Conservation (phyloP, 2,797 vertebrate genomes). For the Hydrophis major region DNA sequence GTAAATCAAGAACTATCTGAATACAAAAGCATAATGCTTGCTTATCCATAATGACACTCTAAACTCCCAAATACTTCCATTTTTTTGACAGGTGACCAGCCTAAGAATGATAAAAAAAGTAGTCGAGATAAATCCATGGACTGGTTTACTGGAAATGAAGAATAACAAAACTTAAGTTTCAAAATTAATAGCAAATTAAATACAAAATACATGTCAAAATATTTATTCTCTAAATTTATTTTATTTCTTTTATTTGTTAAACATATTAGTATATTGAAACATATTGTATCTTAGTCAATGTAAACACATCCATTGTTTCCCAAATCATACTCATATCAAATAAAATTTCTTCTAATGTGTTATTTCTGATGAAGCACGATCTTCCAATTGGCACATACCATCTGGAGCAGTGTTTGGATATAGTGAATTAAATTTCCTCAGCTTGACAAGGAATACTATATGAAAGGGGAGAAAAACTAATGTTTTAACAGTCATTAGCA, state of each 20-base stretch:
- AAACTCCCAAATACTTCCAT: slow-evolving; percentile 7
- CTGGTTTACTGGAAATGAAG: slow-evolving; percentile 83
- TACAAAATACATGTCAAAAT: slow-evolving; percentile 30
- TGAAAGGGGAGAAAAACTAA: slow-evolving; percentile 46
- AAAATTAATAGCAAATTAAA: slow-evolving; percentile 38
- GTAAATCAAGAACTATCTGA: neutral
- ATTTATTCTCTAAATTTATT: slow-evolving; percentile 3
- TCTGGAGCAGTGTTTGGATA: slow-evolving; percentile 47
- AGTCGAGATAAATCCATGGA: slow-evolving; percentile 80
- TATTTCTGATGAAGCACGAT: slow-evolving; percentile 41
- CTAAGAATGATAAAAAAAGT: slow-evolving; percentile 51
- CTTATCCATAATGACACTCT: neutral
- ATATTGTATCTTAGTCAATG: slow-evolving; percentile 20
- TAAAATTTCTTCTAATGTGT: slow-evolving; percentile 42
- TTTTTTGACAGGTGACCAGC: slow-evolving; percentile 58
- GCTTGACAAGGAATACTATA: slow-evolving; percentile 90
- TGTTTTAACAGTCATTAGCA: slow-evolving; percentile 16
- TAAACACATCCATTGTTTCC: slow-evolving; percentile 41
- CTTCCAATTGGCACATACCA: slow-evolving; percentile 44
- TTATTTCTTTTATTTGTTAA: slow-evolving; percentile 19
- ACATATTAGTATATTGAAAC: slow-evolving; percentile 19
- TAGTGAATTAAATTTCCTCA: slow-evolving; percentile 77
- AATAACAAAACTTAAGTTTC: slow-evolving; percentile 67
- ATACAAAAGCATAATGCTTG: neutral
- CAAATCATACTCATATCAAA: slow-evolving; percentile 39